A percentile compares a stretch with the other conserved stretches of the same genome.
These are phyloP conservation scores for Xanthia togata DNA, from an alignment of 2,888 invertebrate genomes.

Conservation along the genomic window DNA sequence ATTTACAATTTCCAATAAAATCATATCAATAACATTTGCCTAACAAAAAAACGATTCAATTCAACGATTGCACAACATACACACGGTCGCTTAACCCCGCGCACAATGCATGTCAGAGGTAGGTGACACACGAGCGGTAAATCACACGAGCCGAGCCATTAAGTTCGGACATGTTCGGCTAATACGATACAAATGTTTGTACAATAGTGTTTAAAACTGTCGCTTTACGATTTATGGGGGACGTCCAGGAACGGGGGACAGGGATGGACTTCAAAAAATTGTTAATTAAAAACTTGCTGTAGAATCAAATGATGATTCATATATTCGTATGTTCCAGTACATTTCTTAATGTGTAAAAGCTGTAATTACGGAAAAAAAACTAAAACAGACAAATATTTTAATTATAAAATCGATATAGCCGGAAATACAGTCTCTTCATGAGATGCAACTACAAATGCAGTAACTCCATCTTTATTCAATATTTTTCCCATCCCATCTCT, in stretches of 20 bases:
- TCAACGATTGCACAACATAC: conserved; percentile 61
- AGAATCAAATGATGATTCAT: neutral
- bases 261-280: conserved; percentile 39
- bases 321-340: too few species aligned
- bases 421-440: neutral
- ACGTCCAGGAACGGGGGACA: conserved; percentile 59
- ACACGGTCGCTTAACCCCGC: conserved; percentile 51
- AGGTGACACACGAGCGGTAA: conserved; percentile 68
- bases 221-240: conserved; percentile 72
- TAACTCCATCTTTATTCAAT: neutral
- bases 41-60: conserved; percentile 38
- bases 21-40: conserved; percentile 40
- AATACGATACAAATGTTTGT: conserved; percentile 78
- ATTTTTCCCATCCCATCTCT: neutral
- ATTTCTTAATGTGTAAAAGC: neutral
- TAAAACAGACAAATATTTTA: neutral
- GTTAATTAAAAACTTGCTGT: neutral
- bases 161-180: conserved; percentile 63
- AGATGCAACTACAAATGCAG: neutral
- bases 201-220: conserved; percentile 77
- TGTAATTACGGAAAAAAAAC: neutral
- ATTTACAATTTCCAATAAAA: conserved; percentile 38
- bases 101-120: conserved; percentile 65
- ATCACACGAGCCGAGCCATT: conserved; percentile 70
- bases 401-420: too few species aligned